Conservation (phyloP, 2,888 invertebrate genomes). For the Leptopilina drosophilae region DNA sequence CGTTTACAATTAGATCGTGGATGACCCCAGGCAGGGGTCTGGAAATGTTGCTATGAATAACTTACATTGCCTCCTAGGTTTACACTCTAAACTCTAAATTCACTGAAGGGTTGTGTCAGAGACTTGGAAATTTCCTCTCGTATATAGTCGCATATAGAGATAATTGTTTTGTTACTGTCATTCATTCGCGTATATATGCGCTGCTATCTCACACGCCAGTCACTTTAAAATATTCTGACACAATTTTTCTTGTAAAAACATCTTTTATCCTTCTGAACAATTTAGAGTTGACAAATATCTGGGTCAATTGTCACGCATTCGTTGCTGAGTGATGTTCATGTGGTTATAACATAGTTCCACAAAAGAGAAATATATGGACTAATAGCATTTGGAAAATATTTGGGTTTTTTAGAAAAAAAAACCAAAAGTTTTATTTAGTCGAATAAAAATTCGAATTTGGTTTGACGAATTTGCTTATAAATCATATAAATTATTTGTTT, state of each 20-base stretch:
- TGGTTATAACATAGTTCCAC: too few species aligned
- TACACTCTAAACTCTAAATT: constrained; percentile 25
- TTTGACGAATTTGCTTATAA: too few species aligned
- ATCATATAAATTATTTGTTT: too few species aligned
- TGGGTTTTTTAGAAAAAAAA: too few species aligned
- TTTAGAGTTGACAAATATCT: constrained; percentile 3
- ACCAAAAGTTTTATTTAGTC: too few species aligned
- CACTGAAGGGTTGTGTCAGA: constrained; percentile 7
- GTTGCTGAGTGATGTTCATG: background rate
- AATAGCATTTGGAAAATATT: too few species aligned
- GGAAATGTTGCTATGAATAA: constrained; percentile 40
- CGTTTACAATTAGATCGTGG: constrained; percentile 33
- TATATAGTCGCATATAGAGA: background rate
- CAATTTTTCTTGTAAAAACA: background rate
- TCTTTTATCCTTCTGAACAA: constrained; percentile 7
- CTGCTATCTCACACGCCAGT: too few species aligned
- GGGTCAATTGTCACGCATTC: constrained; percentile 32
- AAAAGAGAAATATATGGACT: too few species aligned
- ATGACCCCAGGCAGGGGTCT: constrained; percentile 35
- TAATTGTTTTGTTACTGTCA: constrained; percentile 15
- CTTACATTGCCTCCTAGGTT: constrained; percentile 15
- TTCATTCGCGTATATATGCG: too few species aligned
- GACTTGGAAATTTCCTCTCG: constrained; percentile 11
- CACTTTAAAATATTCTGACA: too few species aligned
- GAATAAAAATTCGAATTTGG: too few species aligned